These are phyloP conservation scores for Pionites leucogaster DNA, from an alignment of 2,113 vertebrate genomes.

Conservation along the genomic window DNA sequence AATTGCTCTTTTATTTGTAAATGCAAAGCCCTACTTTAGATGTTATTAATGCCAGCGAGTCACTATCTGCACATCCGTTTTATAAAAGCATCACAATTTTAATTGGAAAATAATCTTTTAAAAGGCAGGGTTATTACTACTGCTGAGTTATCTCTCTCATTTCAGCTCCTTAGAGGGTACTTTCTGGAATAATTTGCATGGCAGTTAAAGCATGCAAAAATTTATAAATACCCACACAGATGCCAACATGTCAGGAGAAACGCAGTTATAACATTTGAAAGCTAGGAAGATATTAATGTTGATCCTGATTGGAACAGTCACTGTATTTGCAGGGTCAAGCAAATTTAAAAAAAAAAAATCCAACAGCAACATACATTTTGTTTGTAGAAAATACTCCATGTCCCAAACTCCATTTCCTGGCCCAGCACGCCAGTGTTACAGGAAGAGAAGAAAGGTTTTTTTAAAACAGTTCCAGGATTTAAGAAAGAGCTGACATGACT, in stretches of 20 bases:
- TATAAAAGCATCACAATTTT: conserved; percentile 11
- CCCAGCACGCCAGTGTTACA: background rate
- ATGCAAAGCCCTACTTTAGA: background rate
- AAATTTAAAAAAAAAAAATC: background rate
- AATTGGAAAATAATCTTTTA: conserved; percentile 37
- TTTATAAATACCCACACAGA: conserved; percentile 62
- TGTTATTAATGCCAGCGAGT: background rate
- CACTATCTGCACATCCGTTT: background rate
- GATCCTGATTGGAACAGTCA: conserved; percentile 56
- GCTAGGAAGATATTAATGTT: conserved; percentile 47
- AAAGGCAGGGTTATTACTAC: conserved; percentile 9
- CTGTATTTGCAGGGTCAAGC: background rate
- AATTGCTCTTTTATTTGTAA: background rate
- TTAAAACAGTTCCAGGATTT: conserved; percentile 43
- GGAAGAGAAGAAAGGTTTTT: conserved; percentile 10
- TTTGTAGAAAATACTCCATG: background rate
- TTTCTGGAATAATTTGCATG: conserved; percentile 41
- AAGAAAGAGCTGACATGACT: conserved; percentile 29
- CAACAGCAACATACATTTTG: background rate
- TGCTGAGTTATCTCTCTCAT: conserved; percentile 20
- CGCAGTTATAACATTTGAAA: conserved; percentile 35
- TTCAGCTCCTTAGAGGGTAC: conserved; percentile 43
- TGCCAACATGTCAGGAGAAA: conserved; percentile 52
- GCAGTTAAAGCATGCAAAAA: conserved; percentile 55
- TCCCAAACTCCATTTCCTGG: conserved; percentile 14